phyloP scores from a whole-genome alignment of 2,888 invertebrate species.

The Euplagia quadripunctaria region DNA sequence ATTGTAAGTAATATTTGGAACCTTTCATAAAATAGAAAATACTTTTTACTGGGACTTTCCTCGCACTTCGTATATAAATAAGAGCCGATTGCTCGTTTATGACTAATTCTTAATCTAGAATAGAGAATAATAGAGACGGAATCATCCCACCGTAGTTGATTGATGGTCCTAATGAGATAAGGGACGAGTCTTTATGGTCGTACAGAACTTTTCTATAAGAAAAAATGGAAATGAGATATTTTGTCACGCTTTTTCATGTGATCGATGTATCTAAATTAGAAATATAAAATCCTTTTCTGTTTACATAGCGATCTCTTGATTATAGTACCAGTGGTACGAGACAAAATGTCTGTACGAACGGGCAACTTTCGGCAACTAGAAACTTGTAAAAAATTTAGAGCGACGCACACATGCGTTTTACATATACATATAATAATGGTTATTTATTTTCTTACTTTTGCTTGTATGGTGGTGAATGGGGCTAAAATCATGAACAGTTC shows the following conservation, averaged over 20 bases:
- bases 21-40: conserved; percentile 7
- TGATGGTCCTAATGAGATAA: conserved; percentile 15
- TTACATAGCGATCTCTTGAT: too few relatives aligned
- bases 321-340: too few relatives aligned
- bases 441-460: too few relatives aligned
- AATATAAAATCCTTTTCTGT: too few relatives aligned
- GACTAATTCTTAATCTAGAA: not conserved
- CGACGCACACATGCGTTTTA: too few relatives aligned
- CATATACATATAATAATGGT: too few relatives aligned
- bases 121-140: conserved; percentile 2
- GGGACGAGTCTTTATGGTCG: not conserved
- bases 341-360: too few relatives aligned
- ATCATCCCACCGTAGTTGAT: conserved; percentile 16
- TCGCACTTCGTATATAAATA: conserved; percentile 1
- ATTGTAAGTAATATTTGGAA: conserved; percentile 4
- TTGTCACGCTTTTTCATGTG: not conserved
- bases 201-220: not conserved
- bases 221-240: not conserved
- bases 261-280: not conserved
- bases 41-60: conserved; percentile 1
- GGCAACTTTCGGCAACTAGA: too few relatives aligned
- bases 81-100: not conserved
- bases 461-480: too few relatives aligned
- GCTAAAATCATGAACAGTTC: too few relatives aligned
- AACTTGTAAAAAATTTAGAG: too few relatives aligned